Percentiles rank a stretch among this genome's conserved stretches.
These are phyloP conservation scores for Rambutsinella grinnellia DNA, from an alignment of 2,888 invertebrate species.

Conservation along the genomic window DNA sequence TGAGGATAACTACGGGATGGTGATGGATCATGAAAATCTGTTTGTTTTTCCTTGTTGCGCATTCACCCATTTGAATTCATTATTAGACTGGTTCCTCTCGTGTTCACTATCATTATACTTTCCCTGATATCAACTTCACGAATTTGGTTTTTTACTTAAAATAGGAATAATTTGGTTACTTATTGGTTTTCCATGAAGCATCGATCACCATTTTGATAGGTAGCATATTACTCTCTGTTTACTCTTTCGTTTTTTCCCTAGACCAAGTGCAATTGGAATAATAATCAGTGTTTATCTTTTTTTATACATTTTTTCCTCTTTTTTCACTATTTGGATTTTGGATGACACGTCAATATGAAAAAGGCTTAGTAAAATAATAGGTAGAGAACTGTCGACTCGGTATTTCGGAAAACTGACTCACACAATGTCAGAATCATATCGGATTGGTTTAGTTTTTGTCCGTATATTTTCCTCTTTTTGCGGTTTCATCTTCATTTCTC, in stretches of 20 bases:
- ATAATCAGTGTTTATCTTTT: slow-evolving; percentile 24
- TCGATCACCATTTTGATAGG: slow-evolving; percentile 45
- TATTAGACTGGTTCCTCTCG: slow-evolving; percentile 17
- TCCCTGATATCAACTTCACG: slow-evolving; percentile 38
- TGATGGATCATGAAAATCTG: slow-evolving; percentile 12
- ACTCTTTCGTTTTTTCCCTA: slow-evolving; percentile 16
- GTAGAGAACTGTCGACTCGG: slow-evolving; percentile 3
- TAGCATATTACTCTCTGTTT: slow-evolving; percentile 22
- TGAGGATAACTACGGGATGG: slow-evolving; percentile 9
- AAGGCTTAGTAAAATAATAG: slow-evolving; percentile 7
- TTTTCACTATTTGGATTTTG: slow-evolving; percentile 44
- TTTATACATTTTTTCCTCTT: slow-evolving; percentile 26
- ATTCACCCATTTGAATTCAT: slow-evolving; percentile 13
- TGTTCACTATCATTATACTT: slow-evolving; percentile 25
- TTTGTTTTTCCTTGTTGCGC: neutral
- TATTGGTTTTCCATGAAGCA: slow-evolving; percentile 45
- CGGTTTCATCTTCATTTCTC: slow-evolving; percentile 54
- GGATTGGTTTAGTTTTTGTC: slow-evolving; percentile 48
- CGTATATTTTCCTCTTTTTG: slow-evolving; percentile 50
- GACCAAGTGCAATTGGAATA: slow-evolving; percentile 40
- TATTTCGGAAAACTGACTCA: neutral
- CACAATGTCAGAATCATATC: slow-evolving; percentile 20
- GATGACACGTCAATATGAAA: slow-evolving; percentile 25
- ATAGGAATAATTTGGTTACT: slow-evolving; percentile 19
- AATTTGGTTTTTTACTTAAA: slow-evolving; percentile 19